phyloP scores from a whole-genome alignment of 1,140 invertebrate genomes.

The Drosophila prosaltans region DNA sequence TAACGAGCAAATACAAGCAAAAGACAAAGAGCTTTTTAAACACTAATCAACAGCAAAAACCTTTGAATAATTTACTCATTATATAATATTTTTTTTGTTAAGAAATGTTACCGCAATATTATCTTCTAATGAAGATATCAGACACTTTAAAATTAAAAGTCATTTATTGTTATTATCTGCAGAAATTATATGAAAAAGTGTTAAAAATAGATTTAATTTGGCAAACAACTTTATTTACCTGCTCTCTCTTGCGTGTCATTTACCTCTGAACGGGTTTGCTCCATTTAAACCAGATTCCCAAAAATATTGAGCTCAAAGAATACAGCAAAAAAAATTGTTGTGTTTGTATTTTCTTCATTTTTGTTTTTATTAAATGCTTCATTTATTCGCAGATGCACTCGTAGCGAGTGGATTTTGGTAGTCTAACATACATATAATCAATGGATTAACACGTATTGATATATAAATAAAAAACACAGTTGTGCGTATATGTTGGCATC shows the following conservation, averaged over 20 bases:
- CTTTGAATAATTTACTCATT: too few relatives aligned
- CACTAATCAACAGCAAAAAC: too few relatives aligned
- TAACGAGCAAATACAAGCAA: too few relatives aligned
- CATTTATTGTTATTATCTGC: background rate
- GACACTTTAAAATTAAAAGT: too few relatives aligned
- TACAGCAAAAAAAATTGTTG: background rate
- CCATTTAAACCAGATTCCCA: background rate
- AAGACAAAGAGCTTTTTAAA: too few relatives aligned
- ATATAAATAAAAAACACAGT: slow-evolving; percentile 51
- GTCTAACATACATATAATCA: slow-evolving; percentile 51
- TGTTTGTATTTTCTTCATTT: background rate
- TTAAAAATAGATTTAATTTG: background rate
- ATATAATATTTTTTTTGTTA: too few relatives aligned
- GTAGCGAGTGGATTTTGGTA: slow-evolving; percentile 37
- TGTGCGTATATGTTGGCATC: slow-evolving; percentile 57
- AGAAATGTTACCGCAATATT: too few relatives aligned
- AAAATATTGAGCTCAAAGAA: background rate
- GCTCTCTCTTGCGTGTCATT: background rate
- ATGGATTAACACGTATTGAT: slow-evolving; percentile 46
- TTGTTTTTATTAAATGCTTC: slow-evolving; percentile 50
- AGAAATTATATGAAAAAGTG: background rate
- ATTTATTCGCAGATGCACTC: slow-evolving; percentile 64
- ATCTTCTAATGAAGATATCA: too few relatives aligned
- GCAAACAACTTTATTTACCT: background rate
- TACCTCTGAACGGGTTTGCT: background rate